A percentile compares a stretch with the other conserved stretches of the same genome.
These are phyloP conservation scores for Falco cherrug DNA, from an alignment of 2,797 vertebrate genomes.

Conservation along the genomic window DNA sequence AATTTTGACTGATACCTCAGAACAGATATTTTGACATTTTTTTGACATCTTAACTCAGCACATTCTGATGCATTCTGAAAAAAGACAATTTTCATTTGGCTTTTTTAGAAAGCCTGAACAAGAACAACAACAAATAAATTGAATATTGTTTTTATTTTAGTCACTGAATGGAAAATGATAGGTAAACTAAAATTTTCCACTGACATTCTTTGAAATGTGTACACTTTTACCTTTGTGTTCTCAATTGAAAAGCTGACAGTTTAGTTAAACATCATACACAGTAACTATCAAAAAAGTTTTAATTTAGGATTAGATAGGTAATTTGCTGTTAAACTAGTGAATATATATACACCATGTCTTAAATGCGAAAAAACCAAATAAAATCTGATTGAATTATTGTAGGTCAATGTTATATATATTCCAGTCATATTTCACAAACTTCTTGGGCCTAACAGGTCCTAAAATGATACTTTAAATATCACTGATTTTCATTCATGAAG, in stretches of 20 bases:
- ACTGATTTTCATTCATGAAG: neutral
- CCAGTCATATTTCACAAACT: neutral
- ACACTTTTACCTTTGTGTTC: neutral
- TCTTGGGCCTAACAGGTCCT: neutral
- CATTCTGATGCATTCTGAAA: neutral
- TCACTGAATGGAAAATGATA: neutral
- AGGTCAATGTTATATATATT: neutral
- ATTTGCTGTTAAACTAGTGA: neutral
- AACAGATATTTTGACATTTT: neutral
- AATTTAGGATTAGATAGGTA: neutral
- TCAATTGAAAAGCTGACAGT: neutral
- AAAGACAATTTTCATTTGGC: neutral
- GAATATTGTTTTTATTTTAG: neutral
- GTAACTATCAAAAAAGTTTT: neutral
- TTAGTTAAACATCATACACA: neutral
- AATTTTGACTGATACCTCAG: neutral
- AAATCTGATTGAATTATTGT: neutral
- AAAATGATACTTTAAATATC: neutral
- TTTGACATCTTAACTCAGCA: neutral
- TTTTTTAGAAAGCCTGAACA: neutral
- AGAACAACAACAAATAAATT: neutral
- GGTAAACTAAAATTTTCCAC: neutral
- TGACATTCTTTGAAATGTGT: neutral
- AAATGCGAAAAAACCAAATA: neutral
- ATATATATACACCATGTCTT: neutral